Evolutionary conservation across 2,113 vertebrate species (phyloP), one percentile per base, ranked within the genome.

Genomic region (Rhineura floridana): DNA sequence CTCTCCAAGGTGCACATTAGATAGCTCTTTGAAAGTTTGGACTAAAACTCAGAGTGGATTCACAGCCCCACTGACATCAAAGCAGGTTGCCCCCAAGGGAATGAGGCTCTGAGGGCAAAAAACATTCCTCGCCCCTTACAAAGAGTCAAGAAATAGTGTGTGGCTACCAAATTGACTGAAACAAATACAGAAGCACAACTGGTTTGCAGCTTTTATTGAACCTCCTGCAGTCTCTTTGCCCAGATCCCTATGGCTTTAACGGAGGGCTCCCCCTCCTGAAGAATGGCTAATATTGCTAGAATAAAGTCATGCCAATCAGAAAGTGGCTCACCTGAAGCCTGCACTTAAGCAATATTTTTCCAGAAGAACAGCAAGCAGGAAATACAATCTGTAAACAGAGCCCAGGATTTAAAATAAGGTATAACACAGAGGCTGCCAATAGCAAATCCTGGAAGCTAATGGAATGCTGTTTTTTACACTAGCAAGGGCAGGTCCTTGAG

Each of bases 301-400:
- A 93, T 88, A 36, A 87, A 84, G 93, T 82, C 36, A 13, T 55
- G 85, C 84, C 28, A 86, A 33, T 84, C 46, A 91, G 73, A 78
- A 87, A 81, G 39, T 75, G 77, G 93, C 86, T 93, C 90, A 93
- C 80, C 48, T 33, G 48, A 67, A 94, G 85, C 80, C 70, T 3
- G 0, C 86, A 82, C 82, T 87, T 63, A 83, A 84, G 82, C 91
- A 90, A 87, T 90, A 63, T 72, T 85, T 81, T 84, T 76, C 48
- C 44, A 91, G 39, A 87, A 92, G 85, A 96, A 87, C 81, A 92
- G 77, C n/a, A 70, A 70, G 62, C 85, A 90, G 77, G 87, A 91
- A 90, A 90, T 91, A 85, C 87, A 84, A 89, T 91, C 89, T 93
- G 91, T 50, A 96, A 94, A 52, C 85, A 91, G 90, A 81, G 90